Evolutionary conservation across 1,140 invertebrate species (phyloP), one percentile per base, ranked within the genome.

Genomic region (Babylonia areolata): DNA sequence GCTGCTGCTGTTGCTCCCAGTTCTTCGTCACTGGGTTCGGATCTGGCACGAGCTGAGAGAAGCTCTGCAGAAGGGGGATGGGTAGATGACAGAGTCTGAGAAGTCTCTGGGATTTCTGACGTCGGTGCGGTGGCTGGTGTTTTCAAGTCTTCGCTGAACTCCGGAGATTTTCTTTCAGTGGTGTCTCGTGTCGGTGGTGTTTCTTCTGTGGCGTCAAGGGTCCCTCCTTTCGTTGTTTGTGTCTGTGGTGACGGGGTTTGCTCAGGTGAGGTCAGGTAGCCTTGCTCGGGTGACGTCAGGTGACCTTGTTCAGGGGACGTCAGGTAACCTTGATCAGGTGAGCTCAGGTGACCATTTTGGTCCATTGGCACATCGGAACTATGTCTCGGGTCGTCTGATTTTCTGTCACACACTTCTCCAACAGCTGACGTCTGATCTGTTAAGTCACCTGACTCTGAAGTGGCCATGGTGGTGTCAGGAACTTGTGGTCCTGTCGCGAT

Each of bases 1-100:
- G 75, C 37, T 40, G 75, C 75, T 40, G 75, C 35, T 15, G 71
- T 28, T 73, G 75, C 75, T 40, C 75, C 75, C 6, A 77, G 75
- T 40, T 77, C 75, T 28, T 35, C 6, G 31, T 37, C 6, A 20
- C 12, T 28, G 12, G 35, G 31, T 17, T 33, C 71, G 31, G 71
- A 31, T 73, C 71, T 37, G 33, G 71, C 35, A 33, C 58, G 28
- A 6, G 58, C 58, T 23, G 6, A 23, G 0, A 23, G 15, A 64
- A 5, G 2, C 0, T 64, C 58, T 64, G 58, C 17, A n/a, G 58
- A 51, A 51, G 6, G 46, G 46, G 6, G 9, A 51, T 6, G 9
- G 20, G 46, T n/a, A 3, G 58, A n/a, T 64, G 58, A 23, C 6
- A n/a, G 28, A 64, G 28, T 23, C 23, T 12, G 58, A n/a, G 58